These are phyloP conservation scores for Hypomesus transpacificus DNA, from an alignment of 2,113 vertebrate species.

Conservation along the genomic window DNA sequence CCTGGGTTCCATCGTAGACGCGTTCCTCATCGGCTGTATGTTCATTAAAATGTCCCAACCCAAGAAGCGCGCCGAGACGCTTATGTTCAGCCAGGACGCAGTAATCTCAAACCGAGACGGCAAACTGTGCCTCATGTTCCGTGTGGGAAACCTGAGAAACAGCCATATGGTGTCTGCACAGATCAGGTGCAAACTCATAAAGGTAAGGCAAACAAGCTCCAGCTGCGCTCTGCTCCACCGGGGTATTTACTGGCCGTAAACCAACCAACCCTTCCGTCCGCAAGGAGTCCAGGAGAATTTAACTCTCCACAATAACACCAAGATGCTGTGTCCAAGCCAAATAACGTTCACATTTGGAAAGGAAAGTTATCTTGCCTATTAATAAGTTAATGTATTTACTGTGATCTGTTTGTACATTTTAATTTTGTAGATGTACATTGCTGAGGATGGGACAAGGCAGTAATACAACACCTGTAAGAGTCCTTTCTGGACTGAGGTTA, in stretches of 20 bases:
- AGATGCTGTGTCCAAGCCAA: background rate
- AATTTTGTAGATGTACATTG: background rate
- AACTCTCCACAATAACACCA: background rate
- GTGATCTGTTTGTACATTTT: too few relatives aligned
- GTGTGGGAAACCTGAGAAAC: conserved; percentile 86
- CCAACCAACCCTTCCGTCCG: background rate
- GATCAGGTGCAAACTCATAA: conserved; percentile 89
- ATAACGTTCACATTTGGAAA: too few relatives aligned
- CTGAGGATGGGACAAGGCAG: background rate
- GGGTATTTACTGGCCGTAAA: background rate
- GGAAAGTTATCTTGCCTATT: too few relatives aligned
- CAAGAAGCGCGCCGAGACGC: conserved; percentile 86
- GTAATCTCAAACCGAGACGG: conserved; percentile 85
- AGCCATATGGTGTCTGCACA: conserved; percentile 92
- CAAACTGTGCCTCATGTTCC: conserved; percentile 87
- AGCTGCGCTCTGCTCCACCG: conserved; percentile 10
- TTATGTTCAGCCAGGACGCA: conserved; percentile 83
- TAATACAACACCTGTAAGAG: background rate
- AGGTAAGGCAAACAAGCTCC: conserved; percentile 69
- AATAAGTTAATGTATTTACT: too few relatives aligned
- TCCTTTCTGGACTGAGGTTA: conserved; percentile 5
- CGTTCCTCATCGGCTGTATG: conserved; percentile 89
- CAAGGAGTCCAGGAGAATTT: background rate
- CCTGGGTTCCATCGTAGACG: conserved; percentile 85
- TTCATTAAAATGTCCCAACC: conserved; percentile 92